phyloP scores from a whole-genome alignment of 2,888 invertebrate species.

The Marasmarcha lunaedactyla region DNA sequence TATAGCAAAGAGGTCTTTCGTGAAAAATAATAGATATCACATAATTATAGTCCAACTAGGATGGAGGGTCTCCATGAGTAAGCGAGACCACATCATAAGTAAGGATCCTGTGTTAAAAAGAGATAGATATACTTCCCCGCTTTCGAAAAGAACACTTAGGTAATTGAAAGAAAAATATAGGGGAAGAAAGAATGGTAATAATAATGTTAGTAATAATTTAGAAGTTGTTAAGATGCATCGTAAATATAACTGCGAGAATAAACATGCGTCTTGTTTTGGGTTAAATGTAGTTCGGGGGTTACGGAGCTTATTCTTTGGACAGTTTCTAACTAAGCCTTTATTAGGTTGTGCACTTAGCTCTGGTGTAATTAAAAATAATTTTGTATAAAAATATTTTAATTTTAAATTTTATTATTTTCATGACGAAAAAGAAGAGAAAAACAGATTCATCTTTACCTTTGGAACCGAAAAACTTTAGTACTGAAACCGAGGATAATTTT shows the following conservation, averaged over 20 bases:
- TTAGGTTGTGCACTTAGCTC: too few species aligned
- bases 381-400: too few species aligned
- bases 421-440: too few species aligned
- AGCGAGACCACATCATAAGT: conserved; percentile 17
- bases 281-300: background rate
- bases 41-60: conserved; percentile 36
- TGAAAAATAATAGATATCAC: conserved; percentile 66
- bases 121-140: conserved; percentile 31
- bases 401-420: too few species aligned
- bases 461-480: too few species aligned
- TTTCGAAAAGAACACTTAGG: conserved; percentile 54
- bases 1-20: conserved; percentile 45
- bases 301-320: background rate
- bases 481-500: too few species aligned
- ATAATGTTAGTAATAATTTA: conserved; percentile 48
- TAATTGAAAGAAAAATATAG: conserved; percentile 57
- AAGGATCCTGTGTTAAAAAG: conserved; percentile 25
- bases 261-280: conserved; percentile 18
- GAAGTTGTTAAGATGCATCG: conserved; percentile 31
- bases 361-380: too few species aligned
- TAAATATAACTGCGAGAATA: conserved; percentile 29
- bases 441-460: too few species aligned
- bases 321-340: background rate
- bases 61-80: background rate
- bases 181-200: conserved; percentile 48